phyloP scores from a whole-genome alignment of 2,113 vertebrate genomes.

The Stegostoma tigrinum region DNA sequence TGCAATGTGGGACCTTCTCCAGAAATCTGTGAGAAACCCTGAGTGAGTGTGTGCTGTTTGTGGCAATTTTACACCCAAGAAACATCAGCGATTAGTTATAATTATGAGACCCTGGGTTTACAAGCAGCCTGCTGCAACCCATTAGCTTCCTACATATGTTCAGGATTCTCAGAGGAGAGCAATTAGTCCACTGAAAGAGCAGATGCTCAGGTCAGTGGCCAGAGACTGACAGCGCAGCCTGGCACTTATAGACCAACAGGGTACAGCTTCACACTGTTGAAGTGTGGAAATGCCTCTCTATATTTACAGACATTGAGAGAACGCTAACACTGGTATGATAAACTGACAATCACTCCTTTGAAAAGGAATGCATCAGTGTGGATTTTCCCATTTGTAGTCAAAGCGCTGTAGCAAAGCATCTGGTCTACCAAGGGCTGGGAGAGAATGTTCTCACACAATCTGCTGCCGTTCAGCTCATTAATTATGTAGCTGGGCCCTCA shows the following conservation, averaged over 20 bases:
- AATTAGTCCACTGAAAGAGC: not conserved
- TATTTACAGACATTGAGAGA: not conserved
- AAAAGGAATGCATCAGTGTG: not conserved
- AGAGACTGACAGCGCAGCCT: not conserved
- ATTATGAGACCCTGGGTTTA: not conserved
- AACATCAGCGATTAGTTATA: not conserved
- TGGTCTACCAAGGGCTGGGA: no score
- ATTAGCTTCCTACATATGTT: conserved; percentile 10
- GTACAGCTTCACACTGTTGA: not conserved
- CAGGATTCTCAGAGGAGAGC: not conserved
- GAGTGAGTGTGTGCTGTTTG: not conserved
- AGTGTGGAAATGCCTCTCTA: not conserved
- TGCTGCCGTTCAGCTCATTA: no score
- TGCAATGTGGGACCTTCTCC: not conserved
- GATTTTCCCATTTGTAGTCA: no score
- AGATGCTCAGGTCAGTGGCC: not conserved
- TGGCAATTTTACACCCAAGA: not conserved
- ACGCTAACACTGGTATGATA: not conserved
- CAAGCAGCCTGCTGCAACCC: not conserved
- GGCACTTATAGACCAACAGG: not conserved
- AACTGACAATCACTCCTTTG: not conserved
- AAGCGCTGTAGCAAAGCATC: no score
- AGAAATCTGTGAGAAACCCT: not conserved
- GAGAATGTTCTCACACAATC: no score
- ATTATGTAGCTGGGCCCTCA: no score